Conservation (phyloP, 2,888 invertebrate genomes). For the Acanthosepion pharaonis region DNA sequence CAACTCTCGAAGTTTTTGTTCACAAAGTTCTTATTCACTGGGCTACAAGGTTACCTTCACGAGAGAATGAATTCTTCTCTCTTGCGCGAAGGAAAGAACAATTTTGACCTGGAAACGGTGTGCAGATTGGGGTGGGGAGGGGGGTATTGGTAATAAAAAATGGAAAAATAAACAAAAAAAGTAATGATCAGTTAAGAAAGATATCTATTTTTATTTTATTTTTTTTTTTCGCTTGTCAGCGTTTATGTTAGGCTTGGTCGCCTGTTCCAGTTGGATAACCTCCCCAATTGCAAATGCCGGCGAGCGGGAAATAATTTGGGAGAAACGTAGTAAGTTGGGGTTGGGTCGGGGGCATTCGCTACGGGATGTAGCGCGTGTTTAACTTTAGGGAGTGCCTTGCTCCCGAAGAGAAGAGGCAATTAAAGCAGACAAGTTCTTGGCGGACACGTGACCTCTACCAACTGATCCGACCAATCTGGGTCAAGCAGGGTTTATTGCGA, state of each 20-base stretch:
- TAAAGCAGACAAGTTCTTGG: background rate
- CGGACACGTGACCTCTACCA: background rate
- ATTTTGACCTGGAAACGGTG: too few species aligned
- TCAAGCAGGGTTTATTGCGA: background rate
- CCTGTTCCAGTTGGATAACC: too few species aligned
- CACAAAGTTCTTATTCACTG: too few species aligned
- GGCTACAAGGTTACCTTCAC: too few species aligned
- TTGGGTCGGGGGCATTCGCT: background rate
- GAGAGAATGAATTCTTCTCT: too few species aligned
- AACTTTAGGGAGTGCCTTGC: background rate
- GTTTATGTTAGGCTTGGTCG: background rate
- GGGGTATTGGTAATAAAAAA: too few species aligned
- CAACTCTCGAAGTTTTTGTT: too few species aligned
- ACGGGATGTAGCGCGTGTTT: background rate
- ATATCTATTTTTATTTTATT: background rate
- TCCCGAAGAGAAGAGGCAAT: background rate
- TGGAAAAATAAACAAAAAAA: too few species aligned
- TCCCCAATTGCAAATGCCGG: too few species aligned
- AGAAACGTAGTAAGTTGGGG: background rate
- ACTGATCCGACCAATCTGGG: constrained; percentile 14
- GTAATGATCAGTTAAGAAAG: background rate
- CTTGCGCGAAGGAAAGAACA: too few species aligned
- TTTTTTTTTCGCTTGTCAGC: background rate
- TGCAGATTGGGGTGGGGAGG: too few species aligned
- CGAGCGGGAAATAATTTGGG: too few species aligned